A percentile compares a stretch with the other conserved stretches of the same genome.
Evolutionary conservation across 2,888 invertebrate genomes (phyloP).

Genomic region (Mimas tiliae): DNA sequence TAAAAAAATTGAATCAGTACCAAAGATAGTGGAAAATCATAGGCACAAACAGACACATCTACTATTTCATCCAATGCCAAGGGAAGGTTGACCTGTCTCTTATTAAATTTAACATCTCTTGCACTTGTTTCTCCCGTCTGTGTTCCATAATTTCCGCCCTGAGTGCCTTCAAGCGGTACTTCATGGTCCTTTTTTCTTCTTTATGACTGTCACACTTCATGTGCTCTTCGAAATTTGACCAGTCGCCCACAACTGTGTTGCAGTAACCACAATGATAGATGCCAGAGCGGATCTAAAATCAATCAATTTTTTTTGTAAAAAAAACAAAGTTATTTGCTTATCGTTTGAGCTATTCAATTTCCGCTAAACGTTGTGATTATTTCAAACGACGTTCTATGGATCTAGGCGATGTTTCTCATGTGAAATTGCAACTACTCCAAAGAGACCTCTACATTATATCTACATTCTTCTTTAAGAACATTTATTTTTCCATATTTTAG

Average conservation of each 20-base stretch:
- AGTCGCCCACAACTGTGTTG: background rate
- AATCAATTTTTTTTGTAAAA: background rate
- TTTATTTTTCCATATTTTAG: too few species aligned
- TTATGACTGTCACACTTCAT: background rate
- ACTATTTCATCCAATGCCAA: background rate
- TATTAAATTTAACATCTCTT: background rate
- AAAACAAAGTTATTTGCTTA: too few species aligned
- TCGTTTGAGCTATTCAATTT: too few species aligned
- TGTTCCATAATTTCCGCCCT: background rate
- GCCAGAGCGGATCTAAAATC: background rate
- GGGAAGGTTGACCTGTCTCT: background rate
- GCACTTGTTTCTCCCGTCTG: background rate
- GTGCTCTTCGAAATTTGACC: background rate
- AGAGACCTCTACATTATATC: too few species aligned
- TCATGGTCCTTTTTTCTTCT: background rate
- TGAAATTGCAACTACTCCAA: too few species aligned
- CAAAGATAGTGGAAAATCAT: background rate
- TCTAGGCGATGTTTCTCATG: too few species aligned
- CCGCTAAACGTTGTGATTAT: too few species aligned
- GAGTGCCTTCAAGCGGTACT: background rate
- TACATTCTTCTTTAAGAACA: too few species aligned
- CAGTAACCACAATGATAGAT: slow-evolving; percentile 5
- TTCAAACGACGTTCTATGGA: too few species aligned
- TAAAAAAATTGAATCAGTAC: too few species aligned
- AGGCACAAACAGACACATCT: background rate